phyloP scores from a whole-genome alignment of 23 tunicate species.

The Styela plicata region DNA sequence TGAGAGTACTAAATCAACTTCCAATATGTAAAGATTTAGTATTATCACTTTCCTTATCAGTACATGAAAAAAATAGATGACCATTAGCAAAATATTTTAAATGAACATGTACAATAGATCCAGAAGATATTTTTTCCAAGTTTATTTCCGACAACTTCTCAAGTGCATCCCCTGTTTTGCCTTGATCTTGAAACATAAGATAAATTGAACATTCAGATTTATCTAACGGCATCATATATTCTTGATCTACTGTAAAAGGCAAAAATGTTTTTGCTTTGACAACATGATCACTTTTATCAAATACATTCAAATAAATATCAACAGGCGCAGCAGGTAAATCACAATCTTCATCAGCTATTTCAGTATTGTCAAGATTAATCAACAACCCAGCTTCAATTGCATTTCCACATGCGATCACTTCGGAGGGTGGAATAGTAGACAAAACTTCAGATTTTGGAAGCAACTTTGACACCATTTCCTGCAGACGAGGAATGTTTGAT shows the following conservation, averaged over 20 bases:
- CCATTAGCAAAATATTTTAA: constrained; percentile 8
- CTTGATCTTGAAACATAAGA: neutral
- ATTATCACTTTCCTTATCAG: neutral
- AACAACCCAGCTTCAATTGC: constrained; percentile 25
- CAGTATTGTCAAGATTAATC: constrained; percentile 1
- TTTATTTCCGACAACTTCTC: neutral
- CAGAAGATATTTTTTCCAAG: neutral
- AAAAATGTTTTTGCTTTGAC: constrained; percentile 11
- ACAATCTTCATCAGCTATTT: constrained; percentile 26
- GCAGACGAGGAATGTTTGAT: constrained; percentile 20
- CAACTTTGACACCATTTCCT: constrained; percentile 9
- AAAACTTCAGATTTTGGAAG: constrained; percentile 19
- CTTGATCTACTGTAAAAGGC: constrained; percentile 5
- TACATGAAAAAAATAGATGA: neutral
- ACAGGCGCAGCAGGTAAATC: constrained; percentile 13
- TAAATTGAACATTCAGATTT: neutral
- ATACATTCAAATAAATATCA: constrained; percentile 8
- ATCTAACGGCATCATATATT: neutral
- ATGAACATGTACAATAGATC: constrained; percentile 1
- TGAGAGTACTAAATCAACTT: neutral
- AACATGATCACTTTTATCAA: constrained; percentile 15
- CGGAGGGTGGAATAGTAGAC: constrained; percentile 21
- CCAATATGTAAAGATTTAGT: constrained; percentile 1
- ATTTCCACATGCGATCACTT: constrained; percentile 22
- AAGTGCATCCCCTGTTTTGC: neutral